These are phyloP conservation scores for Lepidotrigona ventralis DNA, from an alignment of 1,140 invertebrate species.

Conservation along the genomic window DNA sequence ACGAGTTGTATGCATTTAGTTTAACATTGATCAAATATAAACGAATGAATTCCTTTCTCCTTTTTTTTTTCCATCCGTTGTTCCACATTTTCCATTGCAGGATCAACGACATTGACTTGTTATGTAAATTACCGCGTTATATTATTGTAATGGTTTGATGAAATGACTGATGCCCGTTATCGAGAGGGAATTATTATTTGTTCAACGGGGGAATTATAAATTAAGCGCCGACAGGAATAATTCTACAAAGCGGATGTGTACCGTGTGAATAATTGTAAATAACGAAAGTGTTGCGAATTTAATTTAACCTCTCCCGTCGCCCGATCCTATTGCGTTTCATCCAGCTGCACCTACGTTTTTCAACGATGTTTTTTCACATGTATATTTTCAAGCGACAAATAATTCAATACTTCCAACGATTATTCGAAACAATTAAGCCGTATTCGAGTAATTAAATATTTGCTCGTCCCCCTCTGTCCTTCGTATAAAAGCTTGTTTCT, in stretches of 20 bases:
- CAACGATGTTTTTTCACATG: background rate
- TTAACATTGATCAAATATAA: no score
- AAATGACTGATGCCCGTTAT: slow-evolving; percentile 7
- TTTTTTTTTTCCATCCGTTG: no score
- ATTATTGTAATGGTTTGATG: background rate
- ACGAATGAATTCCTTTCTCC: background rate
- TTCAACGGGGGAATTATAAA: background rate
- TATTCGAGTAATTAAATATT: background rate
- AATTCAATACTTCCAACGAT: background rate
- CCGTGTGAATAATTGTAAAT: slow-evolving; percentile 11
- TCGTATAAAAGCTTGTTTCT: background rate
- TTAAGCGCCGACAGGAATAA: background rate
- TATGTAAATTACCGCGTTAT: background rate
- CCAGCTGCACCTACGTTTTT: background rate
- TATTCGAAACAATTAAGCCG: slow-evolving; percentile 1
- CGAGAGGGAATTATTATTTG: slow-evolving; percentile 7
- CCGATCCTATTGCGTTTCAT: background rate
- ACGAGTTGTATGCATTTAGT: background rate
- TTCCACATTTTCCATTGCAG: background rate
- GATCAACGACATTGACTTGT: background rate
- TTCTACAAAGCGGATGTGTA: background rate
- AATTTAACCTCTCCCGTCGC: background rate
- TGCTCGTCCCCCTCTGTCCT: no score
- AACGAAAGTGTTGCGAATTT: slow-evolving; percentile 26
- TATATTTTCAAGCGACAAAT: background rate